Base-by-base conservation (phyloP, 2,888 invertebrate genomes). In the Cetonia aurata region DNA sequence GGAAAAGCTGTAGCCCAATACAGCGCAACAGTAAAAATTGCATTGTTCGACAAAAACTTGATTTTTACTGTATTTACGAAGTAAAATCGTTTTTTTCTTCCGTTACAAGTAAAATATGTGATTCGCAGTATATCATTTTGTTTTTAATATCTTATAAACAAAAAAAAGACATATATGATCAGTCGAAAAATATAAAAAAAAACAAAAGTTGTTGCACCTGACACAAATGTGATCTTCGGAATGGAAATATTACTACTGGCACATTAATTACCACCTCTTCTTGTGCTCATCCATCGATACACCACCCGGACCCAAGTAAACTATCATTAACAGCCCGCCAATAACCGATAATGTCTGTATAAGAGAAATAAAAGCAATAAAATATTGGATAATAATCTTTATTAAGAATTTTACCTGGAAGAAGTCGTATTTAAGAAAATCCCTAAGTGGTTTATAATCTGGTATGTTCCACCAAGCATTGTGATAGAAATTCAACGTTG, bases 211-310 rank as follows among this genome's bases (percentile, higher is more conserved):
- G 37, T 37, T 65, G 65, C 70, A 70, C 70, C 53, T 71, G 71
- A 62, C 57, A 71, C 44, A 62, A 48, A 42, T 6, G 37, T 37
- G 37, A 37, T 59, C 37, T 17, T 59, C 65, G 66, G 71, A 69
- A 69, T 69, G 66, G 59, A 37, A 65, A 53, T 53, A 66, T 44
- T 37, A 17, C 15, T 67, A 62, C 33, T 53, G 62, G 71, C 53
- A 57, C 68, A 59, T 78, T 86, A 1, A 37, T 37, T 91, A 98
- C 97, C 97, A 99, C 85, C 95, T 94, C 88, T 99, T 99, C 88
- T 99, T 99, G 87, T 99, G 98, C 83, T 99, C 99, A 85, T 99
- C 99, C 96, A 99, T 98, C 74, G 98, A 98, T 48, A 98, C 98
- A 69, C 97, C 98, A 72, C 99, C 99, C 46, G 99, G 99, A 42